Evolutionary conservation across 1,140 invertebrate species (phyloP).

Genomic region (Eciton burchellii): DNA sequence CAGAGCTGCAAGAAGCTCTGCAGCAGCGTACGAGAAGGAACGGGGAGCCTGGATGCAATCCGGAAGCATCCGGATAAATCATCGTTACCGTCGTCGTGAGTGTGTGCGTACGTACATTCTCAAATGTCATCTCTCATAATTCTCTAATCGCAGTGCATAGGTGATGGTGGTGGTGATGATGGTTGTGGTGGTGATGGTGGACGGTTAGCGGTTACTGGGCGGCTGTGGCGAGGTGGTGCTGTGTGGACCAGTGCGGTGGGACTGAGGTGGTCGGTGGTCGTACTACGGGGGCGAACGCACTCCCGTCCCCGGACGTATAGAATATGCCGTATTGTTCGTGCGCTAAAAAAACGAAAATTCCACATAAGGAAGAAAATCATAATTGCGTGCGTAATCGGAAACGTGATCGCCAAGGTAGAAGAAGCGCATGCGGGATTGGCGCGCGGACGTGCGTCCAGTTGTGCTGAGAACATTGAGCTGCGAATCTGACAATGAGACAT

Average conservation of each 20-base stretch:
- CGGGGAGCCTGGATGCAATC: neutral
- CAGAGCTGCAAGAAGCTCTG: neutral
- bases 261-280: constrained; percentile 86
- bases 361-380: constrained; percentile 82
- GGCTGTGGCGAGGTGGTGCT: constrained; percentile 86
- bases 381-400: constrained; percentile 73
- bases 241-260: constrained; percentile 87
- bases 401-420: constrained; percentile 11
- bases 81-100: constrained; percentile 31
- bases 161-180: constrained; percentile 78
- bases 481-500: neutral
- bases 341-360: constrained; percentile 87
- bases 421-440: constrained; percentile 59
- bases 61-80: neutral
- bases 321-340: constrained; percentile 86
- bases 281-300: constrained; percentile 88
- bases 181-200: constrained; percentile 77
- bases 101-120: constrained; percentile 79
- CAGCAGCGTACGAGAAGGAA: constrained; percentile 1
- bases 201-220: constrained; percentile 87
- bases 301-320: constrained; percentile 85
- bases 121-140: constrained; percentile 76
- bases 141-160: constrained; percentile 80
- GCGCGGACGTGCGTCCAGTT: constrained; percentile 4
- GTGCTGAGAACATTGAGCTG: neutral